phyloP scores from a whole-genome alignment of 2,113 vertebrate genomes.

The Dipodomys ordii region DNA sequence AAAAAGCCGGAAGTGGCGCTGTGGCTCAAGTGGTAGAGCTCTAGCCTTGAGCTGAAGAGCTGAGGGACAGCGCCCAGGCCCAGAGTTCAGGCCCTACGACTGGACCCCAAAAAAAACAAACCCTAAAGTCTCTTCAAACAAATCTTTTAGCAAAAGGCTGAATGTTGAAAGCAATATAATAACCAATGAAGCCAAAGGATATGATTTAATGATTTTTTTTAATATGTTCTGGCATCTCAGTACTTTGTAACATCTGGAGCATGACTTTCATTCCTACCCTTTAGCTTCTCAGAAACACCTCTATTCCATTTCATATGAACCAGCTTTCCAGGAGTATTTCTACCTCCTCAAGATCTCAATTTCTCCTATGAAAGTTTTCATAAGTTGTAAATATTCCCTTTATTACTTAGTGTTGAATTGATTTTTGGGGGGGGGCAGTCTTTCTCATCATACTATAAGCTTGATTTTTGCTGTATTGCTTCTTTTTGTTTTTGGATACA shows the following conservation, averaged over 20 bases:
- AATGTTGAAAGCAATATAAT: not conserved
- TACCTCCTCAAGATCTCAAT: not conserved
- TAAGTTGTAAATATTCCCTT: slow-evolving; percentile 16
- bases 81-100: too few relatives aligned
- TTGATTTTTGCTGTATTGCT: not conserved
- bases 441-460: not conserved
- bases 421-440: not conserved
- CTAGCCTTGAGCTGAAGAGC: too few relatives aligned
- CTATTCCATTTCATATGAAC: not conserved
- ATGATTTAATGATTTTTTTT: not conserved
- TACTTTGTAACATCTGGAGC: not conserved
- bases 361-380: not conserved
- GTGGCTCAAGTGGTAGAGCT: too few relatives aligned
- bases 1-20: too few relatives aligned
- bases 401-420: not conserved
- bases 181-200: not conserved
- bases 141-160: not conserved
- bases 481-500: too few relatives aligned
- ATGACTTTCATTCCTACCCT: not conserved
- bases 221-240: not conserved
- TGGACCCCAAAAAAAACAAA: too few relatives aligned
- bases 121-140: not conserved
- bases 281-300: not conserved
- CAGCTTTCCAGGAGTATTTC: not conserved
- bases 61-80: too few relatives aligned